Conservation (phyloP, 1,140 invertebrate genomes). For the Rhyacophila brunnea region DNA sequence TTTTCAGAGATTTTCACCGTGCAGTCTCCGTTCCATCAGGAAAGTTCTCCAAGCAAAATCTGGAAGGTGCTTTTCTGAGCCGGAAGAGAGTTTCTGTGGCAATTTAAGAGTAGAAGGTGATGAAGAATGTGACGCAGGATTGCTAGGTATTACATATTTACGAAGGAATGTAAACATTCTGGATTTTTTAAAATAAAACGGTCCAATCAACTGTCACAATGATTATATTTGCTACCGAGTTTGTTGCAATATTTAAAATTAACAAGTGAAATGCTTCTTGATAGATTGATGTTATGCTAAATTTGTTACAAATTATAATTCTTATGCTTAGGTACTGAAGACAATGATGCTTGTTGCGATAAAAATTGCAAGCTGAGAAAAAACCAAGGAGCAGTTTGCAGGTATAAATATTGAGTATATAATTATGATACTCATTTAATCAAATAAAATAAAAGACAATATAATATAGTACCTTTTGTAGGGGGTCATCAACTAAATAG, state of each 20-base stretch:
- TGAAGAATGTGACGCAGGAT: conserved; percentile 91
- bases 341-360: conserved; percentile 89
- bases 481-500: too few relatives aligned
- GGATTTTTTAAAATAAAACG: too few relatives aligned
- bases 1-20: conserved; percentile 88
- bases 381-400: conserved; percentile 80
- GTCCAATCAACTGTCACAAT: too few relatives aligned
- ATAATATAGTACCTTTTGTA: too few relatives aligned
- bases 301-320: too few relatives aligned
- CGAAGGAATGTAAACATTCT: too few relatives aligned
- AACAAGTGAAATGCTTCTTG: too few relatives aligned
- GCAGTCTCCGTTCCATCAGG: conserved; percentile 86
- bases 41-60: conserved; percentile 92
- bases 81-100: conserved; percentile 92
- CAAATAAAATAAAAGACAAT: too few relatives aligned
- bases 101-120: conserved; percentile 91
- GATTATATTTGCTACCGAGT: too few relatives aligned
- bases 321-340: conserved; percentile 73
- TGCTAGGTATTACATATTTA: conserved; percentile 69
- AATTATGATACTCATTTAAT: too few relatives aligned
- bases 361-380: conserved; percentile 86
- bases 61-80: conserved; percentile 88
- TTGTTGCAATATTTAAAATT: too few relatives aligned
- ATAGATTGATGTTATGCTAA: too few relatives aligned
- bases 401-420: conserved; percentile 46